A percentile compares a stretch with the other conserved stretches of the same genome.
Conservation (phyloP, 2,888 invertebrate genomes). For the Anarsia innoxiella region DNA sequence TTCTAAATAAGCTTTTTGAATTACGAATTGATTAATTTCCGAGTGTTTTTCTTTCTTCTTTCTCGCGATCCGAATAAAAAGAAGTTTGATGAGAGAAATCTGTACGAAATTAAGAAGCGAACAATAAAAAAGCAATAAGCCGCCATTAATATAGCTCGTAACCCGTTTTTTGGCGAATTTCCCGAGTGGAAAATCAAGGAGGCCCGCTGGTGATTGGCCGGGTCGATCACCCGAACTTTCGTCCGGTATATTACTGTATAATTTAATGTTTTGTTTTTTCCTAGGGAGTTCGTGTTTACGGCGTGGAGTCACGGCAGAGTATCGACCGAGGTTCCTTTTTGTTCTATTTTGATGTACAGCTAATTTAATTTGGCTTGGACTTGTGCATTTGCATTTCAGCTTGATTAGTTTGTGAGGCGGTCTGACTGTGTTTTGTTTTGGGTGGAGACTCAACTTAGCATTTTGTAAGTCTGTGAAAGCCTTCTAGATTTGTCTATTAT, state of each 20-base stretch:
- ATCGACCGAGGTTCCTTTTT: conserved; percentile 47
- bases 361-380: conserved; percentile 6
- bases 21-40: no score
- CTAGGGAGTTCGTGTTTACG: conserved; percentile 59
- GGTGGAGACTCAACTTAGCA: no score
- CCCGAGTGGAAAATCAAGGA: conserved; percentile 65
- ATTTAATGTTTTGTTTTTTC: conserved; percentile 66
- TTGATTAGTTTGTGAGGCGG: no score
- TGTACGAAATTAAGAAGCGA: no score
- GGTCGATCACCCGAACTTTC: conserved; percentile 63
- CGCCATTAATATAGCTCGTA: conserved; percentile 17
- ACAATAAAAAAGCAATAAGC: conserved; percentile 28
- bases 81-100: no score
- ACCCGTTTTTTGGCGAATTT: conserved; percentile 46
- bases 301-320: conserved; percentile 60
- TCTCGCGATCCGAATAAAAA: no score
- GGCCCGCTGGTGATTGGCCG: conserved; percentile 32
- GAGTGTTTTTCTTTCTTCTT: no score
- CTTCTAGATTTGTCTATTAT: no score
- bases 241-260: conserved; percentile 59
- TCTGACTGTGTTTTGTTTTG: no score
- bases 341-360: conserved; percentile 21
- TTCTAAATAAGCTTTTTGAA: no score
- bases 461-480: no score
- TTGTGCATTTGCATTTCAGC: conserved; percentile 6